Conservation (phyloP, 2,113 vertebrate species). For the Gobius niger region DNA sequence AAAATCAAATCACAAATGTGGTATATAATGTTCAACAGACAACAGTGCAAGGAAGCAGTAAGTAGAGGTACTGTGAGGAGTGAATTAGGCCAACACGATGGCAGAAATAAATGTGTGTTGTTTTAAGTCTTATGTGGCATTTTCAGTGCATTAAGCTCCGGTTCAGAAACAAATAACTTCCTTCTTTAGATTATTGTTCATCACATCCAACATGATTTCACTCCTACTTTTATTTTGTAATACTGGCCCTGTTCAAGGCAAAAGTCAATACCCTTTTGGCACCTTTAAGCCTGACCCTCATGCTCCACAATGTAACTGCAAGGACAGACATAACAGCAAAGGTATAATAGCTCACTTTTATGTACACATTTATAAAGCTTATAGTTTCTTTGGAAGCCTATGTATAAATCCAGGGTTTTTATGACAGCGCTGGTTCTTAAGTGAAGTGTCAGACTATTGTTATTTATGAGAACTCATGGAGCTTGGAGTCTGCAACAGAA, state of each 20-base stretch:
- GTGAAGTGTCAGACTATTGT: conserved; percentile 4
- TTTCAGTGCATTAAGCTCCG: too few species aligned
- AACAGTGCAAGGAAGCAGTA: background rate
- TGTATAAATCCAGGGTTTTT: background rate
- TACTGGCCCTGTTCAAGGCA: too few species aligned
- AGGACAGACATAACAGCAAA: background rate
- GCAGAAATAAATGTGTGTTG: too few species aligned
- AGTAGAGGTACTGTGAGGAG: background rate
- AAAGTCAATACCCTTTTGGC: background rate
- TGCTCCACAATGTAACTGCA: background rate
- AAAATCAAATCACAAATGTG: background rate
- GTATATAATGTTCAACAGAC: background rate
- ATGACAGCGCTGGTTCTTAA: conserved; percentile 2
- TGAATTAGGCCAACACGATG: too few species aligned
- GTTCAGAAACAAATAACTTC: too few species aligned
- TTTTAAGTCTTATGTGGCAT: too few species aligned
- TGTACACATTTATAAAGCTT: conserved; percentile 9
- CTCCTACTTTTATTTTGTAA: too few species aligned
- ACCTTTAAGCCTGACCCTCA: background rate
- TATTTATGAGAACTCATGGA: background rate
- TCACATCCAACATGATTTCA: too few species aligned
- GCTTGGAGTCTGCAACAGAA: background rate
- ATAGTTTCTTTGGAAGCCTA: background rate
- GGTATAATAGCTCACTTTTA: conserved; percentile 3
- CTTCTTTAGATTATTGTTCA: too few species aligned